Evolutionary conservation across 2,113 vertebrate species (phyloP), one percentile per base, ranked within the genome.

Genomic region (Lanius ludovicianus): DNA sequence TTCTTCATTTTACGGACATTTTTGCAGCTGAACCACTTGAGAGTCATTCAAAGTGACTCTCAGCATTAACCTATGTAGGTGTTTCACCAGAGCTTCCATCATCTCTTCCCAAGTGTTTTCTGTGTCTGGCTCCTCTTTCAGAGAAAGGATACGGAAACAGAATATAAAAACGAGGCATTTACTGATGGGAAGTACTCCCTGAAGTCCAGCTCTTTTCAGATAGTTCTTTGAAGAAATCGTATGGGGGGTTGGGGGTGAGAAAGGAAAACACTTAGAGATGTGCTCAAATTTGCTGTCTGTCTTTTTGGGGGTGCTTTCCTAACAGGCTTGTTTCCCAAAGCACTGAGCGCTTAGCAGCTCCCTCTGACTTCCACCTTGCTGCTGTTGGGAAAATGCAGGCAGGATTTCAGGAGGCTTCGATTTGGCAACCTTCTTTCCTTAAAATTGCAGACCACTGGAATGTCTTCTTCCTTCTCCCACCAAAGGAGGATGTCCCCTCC

Each of bases 301-400:
- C 65, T 39, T 91, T 95, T 37, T 76, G 77, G 49, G 62, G 52
- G 28, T 87, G 56, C 91, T 67, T 92, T 76, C 42, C 37, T 67
- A 47, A 62, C 50, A 80, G 31, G 35, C 27, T 91, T 79, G 37
- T 50, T 82, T 83, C 69, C 19, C 15, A 6, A 62, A 90, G 67
- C 6, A 25, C 46, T 65, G 30, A 27, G 37, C 83, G 47, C 27
- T 75, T 47, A 57, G 69, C 60, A 63, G 63, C 53, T 83, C 65
- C 75, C 41, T 67, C 77, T 70, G 71, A 82, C 24, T 78, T 71
- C 56, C 20, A 46, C 81, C 52, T 81, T 19, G 47, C 53, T 64
- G 50, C 65, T 65, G 41, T 1, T 79, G 68, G 65, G 37, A 89
- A 85, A 90, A 85, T 41, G n/a, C 74, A 89, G 77, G 23, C 80